Conservation (phyloP, 2,888 invertebrate genomes). For the Teinopalpus imperialis region DNA sequence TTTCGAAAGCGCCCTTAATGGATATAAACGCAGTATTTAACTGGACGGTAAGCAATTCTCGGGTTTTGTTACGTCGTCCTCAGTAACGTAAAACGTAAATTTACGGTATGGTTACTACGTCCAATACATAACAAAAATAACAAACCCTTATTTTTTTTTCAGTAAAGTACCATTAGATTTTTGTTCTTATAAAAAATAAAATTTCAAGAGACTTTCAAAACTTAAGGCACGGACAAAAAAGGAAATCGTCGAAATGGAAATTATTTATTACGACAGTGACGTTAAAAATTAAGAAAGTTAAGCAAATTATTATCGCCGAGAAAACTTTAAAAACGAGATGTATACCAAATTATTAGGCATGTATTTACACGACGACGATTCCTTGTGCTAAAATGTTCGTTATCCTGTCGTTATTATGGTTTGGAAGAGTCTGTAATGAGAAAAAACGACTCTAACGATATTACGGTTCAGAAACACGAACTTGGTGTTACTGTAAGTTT, state of each 20-base stretch:
- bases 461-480: conserved; percentile 46
- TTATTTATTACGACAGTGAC: conserved; percentile 26
- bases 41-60: conserved; percentile 52
- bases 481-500: conserved; percentile 50
- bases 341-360: conserved; percentile 16
- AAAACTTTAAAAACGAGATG: conserved; percentile 3
- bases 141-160: too few species aligned
- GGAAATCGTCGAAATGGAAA: conserved; percentile 30
- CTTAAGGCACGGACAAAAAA: too few species aligned
- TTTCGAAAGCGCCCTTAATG: conserved; percentile 76
- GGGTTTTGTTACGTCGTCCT: too few species aligned
- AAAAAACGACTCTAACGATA: conserved; percentile 56
- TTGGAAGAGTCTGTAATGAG: conserved; percentile 53
- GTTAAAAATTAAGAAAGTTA: conserved; percentile 14
- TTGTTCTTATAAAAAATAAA: too few species aligned
- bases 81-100: too few species aligned
- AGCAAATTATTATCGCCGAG: conserved; percentile 16
- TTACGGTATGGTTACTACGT: too few species aligned
- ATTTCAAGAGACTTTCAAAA: too few species aligned
- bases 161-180: too few species aligned
- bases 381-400: conserved; percentile 39
- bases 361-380: conserved; percentile 21
- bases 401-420: conserved; percentile 50
- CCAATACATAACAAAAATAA: too few species aligned
- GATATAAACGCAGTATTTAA: conserved; percentile 76